These are phyloP conservation scores for Chloebia gouldiae DNA, from an alignment of 2,113 vertebrate species.

Conservation along the genomic window DNA sequence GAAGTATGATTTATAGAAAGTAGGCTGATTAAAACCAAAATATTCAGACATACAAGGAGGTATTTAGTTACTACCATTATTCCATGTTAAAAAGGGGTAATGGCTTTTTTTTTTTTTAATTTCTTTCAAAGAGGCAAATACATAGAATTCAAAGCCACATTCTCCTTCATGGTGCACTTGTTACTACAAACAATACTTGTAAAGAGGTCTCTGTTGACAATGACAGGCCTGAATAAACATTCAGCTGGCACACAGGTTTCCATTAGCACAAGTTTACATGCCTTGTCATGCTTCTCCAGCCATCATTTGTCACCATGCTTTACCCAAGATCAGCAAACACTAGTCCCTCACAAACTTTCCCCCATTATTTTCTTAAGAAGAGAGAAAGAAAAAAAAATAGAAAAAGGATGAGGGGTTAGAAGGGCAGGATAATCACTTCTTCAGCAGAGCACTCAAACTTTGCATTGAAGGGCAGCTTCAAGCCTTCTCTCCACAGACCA, in stretches of 20 bases:
- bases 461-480: background rate
- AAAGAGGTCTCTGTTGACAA: conserved; percentile 3
- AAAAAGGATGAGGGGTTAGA: background rate
- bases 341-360: background rate
- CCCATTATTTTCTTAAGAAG: background rate
- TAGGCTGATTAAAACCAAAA: background rate
- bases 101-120: background rate
- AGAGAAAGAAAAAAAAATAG: background rate
- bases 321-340: conserved; percentile 16
- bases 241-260: conserved; percentile 12
- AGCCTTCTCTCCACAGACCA: background rate
- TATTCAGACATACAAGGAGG: background rate
- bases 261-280: conserved; percentile 53
- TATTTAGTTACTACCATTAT: background rate
- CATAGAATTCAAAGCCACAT: background rate
- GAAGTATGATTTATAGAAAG: background rate
- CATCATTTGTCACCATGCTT: conserved; percentile 3
- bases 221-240: conserved; percentile 35
- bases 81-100: background rate
- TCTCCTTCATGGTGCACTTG: conserved; percentile 30
- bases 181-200: conserved; percentile 16
- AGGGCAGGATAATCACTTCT: background rate
- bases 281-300: conserved; percentile 30
- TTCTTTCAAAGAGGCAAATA: background rate
- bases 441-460: background rate